Conservation (phyloP, 2,113 vertebrate species). For the Fukomys damarensis region DNA sequence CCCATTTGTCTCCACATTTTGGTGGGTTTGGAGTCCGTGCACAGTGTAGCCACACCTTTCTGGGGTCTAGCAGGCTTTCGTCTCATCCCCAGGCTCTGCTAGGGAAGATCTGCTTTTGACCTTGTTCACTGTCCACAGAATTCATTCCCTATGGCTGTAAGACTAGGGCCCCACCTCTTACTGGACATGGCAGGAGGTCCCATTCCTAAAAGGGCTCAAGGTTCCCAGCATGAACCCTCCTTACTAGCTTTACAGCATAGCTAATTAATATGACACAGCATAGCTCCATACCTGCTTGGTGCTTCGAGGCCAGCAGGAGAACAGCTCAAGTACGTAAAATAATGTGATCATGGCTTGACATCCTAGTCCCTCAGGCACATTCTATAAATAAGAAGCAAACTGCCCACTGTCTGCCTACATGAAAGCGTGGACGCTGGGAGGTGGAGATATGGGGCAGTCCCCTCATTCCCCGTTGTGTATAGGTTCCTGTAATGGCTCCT, state of each 20-base stretch:
- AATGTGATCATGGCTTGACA: rapidly evolving
- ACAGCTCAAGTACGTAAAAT: background rate
- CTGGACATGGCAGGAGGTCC: background rate
- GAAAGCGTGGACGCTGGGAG: background rate
- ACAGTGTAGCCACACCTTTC: background rate
- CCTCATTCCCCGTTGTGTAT: rapidly evolving
- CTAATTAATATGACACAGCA: too few relatives aligned
- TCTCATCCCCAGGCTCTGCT: background rate
- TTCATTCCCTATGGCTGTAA: background rate
- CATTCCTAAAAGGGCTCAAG: rapidly evolving
- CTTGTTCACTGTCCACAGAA: background rate
- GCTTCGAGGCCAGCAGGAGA: background rate
- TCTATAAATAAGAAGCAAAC: background rate
- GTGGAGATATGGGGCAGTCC: background rate
- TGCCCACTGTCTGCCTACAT: background rate
- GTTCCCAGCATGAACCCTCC: background rate
- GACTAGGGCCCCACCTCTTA: background rate
- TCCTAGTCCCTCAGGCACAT: background rate
- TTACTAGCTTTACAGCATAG: background rate
- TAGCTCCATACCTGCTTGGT: too few relatives aligned
- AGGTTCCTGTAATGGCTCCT: too few relatives aligned
- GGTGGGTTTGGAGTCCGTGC: background rate
- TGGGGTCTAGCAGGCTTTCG: background rate
- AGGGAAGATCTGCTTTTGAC: background rate
- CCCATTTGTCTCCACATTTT: background rate